Percentiles rank a stretch among this genome's conserved stretches.
Conservation (phyloP, 1,140 invertebrate genomes). For the Dreissena rostriformis region DNA sequence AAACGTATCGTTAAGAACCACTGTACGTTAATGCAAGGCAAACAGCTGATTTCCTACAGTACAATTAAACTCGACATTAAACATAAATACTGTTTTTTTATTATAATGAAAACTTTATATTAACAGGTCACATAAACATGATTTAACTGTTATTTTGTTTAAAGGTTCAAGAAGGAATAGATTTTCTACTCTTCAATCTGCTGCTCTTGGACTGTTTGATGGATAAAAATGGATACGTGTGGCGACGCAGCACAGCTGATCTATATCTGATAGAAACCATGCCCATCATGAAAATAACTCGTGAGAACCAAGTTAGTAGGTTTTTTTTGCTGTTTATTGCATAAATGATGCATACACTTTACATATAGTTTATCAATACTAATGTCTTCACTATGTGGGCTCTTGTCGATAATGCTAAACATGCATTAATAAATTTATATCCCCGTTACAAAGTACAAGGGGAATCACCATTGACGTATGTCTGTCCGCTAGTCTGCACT, state of each 20-base stretch:
- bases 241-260: conserved; percentile 62
- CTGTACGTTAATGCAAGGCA: too few relatives aligned
- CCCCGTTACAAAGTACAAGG: too few relatives aligned
- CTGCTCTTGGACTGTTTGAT: conserved; percentile 67
- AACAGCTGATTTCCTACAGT: too few relatives aligned
- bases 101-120: too few relatives aligned
- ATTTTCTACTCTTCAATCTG: conserved; percentile 71
- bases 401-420: not conserved
- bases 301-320: not conserved
- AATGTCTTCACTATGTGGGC: not conserved
- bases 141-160: too few relatives aligned
- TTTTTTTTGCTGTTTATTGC: conserved; percentile 2
- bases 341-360: not conserved
- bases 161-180: conserved; percentile 70
- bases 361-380: not conserved
- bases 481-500: too few relatives aligned
- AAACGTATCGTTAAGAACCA: too few relatives aligned
- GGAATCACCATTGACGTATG: too few relatives aligned
- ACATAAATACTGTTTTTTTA: too few relatives aligned
- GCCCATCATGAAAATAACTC: conserved; percentile 37
- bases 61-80: too few relatives aligned
- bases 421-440: too few relatives aligned
- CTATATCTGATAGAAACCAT: conserved; percentile 70
- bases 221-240: conserved; percentile 64
- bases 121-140: too few relatives aligned